Percentiles rank a stretch among this genome's conserved stretches.
Conservation (phyloP, 1,140 invertebrate species). For the Sinonovacula constricta region DNA sequence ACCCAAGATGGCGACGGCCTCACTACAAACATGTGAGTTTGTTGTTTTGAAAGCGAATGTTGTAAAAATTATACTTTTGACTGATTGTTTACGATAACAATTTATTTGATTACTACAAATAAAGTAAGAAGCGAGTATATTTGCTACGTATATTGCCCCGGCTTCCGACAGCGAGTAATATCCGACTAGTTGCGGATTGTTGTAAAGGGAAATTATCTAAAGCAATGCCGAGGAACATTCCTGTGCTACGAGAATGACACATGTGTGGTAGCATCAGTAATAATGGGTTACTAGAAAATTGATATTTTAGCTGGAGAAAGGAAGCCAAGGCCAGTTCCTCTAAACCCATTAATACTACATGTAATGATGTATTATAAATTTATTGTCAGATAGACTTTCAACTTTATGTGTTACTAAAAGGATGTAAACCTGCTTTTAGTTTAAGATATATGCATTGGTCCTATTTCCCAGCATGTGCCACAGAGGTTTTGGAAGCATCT, state of each 20-base stretch:
- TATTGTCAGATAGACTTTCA: conserved; percentile 40
- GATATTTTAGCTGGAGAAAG: not conserved
- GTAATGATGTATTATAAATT: conserved; percentile 25
- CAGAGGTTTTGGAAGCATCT: conserved; percentile 36
- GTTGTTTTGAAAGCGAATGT: conserved; percentile 37
- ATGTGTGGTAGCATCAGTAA: not conserved
- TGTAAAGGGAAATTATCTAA: conserved; percentile 3
- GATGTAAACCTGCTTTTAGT: conserved; percentile 36
- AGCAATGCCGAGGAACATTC: not conserved
- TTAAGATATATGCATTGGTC: conserved; percentile 36
- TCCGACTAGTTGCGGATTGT: conserved; percentile 14
- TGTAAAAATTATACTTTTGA: conserved; percentile 35
- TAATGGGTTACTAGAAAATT: not conserved
- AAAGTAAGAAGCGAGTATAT: conserved; percentile 23
- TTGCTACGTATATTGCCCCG: conserved; percentile 14
- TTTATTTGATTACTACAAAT: conserved; percentile 26
- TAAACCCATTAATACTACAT: conserved; percentile 40
- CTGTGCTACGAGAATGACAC: not conserved
- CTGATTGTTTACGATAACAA: conserved; percentile 38
- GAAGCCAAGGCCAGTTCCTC: conserved; percentile 31
- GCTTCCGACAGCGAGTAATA: conserved; percentile 31
- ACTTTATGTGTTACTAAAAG: conserved; percentile 37
- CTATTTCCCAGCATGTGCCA: conserved; percentile 35
- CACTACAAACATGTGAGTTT: conserved; percentile 34
- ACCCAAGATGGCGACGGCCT: conserved; percentile 26